phyloP scores from a whole-genome alignment of 1,140 invertebrate genomes.

The Cardiocondyla obscurior region DNA sequence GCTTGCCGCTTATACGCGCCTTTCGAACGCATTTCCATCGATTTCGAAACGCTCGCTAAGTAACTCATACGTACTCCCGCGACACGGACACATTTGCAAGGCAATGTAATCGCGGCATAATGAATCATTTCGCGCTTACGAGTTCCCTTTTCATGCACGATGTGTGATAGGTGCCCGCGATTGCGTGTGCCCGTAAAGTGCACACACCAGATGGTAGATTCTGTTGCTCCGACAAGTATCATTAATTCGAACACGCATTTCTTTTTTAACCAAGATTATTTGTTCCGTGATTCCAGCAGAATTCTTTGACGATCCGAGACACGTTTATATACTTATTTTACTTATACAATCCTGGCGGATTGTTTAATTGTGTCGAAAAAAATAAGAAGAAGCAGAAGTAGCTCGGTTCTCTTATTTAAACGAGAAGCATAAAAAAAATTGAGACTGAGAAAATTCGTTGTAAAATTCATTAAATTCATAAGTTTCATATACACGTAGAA shows the following conservation, averaged over 20 bases:
- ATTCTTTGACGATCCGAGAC: not conserved
- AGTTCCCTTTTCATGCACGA: conserved; percentile 21
- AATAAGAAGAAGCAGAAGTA: too few species aligned
- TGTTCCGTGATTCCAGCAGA: not conserved
- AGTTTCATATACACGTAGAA: not conserved
- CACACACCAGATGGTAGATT: not conserved
- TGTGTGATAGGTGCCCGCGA: not conserved
- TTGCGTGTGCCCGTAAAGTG: conserved; percentile 19
- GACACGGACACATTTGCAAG: not conserved
- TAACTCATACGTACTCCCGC: not conserved
- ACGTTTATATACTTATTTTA: conserved; percentile 13
- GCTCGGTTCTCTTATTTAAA: not conserved
- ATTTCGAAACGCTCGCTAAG: conserved; percentile 31
- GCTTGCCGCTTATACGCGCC: not conserved
- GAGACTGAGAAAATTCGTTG: not conserved
- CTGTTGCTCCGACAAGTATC: not conserved
- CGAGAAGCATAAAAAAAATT: not conserved
- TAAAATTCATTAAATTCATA: not conserved
- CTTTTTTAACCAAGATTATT: conserved; percentile 12
- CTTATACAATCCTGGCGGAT: not conserved
- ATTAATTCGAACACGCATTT: conserved; percentile 33
- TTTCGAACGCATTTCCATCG: conserved; percentile 31
- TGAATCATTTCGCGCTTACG: conserved; percentile 42
- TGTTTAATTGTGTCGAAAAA: conserved; percentile 7
- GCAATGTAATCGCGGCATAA: conserved; percentile 20